A percentile compares a stretch with the other conserved stretches of the same genome.
These are phyloP conservation scores for Antheraea mylitta DNA, from an alignment of 1,140 invertebrate species.

Conservation along the genomic window DNA sequence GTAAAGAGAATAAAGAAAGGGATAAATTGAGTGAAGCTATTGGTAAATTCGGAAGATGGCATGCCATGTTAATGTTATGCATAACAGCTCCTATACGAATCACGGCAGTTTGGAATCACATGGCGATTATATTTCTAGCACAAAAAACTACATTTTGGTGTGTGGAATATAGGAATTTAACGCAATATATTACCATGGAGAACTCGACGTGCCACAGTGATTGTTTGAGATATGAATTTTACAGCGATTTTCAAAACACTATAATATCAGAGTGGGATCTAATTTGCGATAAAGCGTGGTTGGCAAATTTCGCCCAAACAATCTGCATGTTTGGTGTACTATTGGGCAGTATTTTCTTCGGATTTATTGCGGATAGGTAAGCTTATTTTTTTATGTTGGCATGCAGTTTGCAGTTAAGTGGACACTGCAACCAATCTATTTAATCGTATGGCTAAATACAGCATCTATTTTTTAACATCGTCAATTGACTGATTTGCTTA, in stretches of 20 bases:
- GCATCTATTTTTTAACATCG: too few species aligned
- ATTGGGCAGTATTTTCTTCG: conserved; percentile 44
- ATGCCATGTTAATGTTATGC: conserved; percentile 18
- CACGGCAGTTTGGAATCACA: conserved; percentile 22
- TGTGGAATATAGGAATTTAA: conserved; percentile 13
- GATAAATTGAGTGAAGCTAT: conserved; percentile 28
- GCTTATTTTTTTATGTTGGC: not conserved
- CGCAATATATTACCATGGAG: conserved; percentile 8
- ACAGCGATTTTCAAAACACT: conserved; percentile 24
- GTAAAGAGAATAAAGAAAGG: not conserved
- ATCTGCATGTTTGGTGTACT: conserved; percentile 45
- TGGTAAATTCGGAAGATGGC: conserved; percentile 35
- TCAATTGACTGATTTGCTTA: too few species aligned
- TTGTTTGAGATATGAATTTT: conserved; percentile 28
- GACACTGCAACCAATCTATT: too few species aligned
- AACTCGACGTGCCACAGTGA: conserved; percentile 28
- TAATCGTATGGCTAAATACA: not conserved
- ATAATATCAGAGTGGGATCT: conserved; percentile 80
- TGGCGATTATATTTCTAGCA: conserved; percentile 33
- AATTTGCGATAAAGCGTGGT: conserved; percentile 79
- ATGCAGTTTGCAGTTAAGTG: too few species aligned
- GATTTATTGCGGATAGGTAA: conserved; percentile 48
- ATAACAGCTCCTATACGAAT: conserved; percentile 20
- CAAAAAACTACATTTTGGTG: conserved; percentile 26
- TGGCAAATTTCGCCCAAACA: conserved; percentile 82